Base-by-base conservation (phyloP, 1,140 invertebrate species). In the Drusus annulatus region DNA sequence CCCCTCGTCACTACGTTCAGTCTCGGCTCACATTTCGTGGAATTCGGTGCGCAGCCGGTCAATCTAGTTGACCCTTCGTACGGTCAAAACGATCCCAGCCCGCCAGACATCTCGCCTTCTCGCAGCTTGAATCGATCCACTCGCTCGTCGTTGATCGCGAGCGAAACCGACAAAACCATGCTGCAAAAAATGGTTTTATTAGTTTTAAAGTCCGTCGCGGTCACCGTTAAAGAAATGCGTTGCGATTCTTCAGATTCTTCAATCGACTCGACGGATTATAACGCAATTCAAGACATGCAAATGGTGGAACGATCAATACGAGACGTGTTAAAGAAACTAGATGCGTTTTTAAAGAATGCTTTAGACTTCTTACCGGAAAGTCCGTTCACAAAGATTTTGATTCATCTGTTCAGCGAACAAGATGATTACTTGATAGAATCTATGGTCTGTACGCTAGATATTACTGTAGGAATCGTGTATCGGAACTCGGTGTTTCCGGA, bases 401-500 rank as follows among this genome's bases (percentile, higher is more conserved):
- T 97, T 58, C 94, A 96, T 85, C 88, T 98, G 56, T 97, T 98
- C 85, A 93, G 94, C 82, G 96, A 97, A 88, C 96, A 97, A 87
- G 96, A 98, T 86, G 96, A 98, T 86, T 96, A 95, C 83, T 86
- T 98, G 71, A 95, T 97, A 25, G 96, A 97, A 89, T 94, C 95
- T n/a, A 96, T 98, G 95, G 94, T 97, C 0, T 97, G 96, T 87
- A 96, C 95, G 54, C 87, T 97, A 36, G 96, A 97, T 86, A 96
- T 97, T 28, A 95, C 94, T 4, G 93, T 95, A 56, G 96, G 95
- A 65, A 92, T 97, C 21, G 95, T 94, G 25, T 95, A 95, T 85
- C 92, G 95, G 60, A 94, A 95, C 84, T 94, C 94, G 5, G 92
- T 93, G 23, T 94, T 94, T 83, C 94, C 94, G 31, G 94, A 95